Evolutionary conservation across 2,113 vertebrate species (phyloP).

Genomic region (Fregetta grallaria): DNA sequence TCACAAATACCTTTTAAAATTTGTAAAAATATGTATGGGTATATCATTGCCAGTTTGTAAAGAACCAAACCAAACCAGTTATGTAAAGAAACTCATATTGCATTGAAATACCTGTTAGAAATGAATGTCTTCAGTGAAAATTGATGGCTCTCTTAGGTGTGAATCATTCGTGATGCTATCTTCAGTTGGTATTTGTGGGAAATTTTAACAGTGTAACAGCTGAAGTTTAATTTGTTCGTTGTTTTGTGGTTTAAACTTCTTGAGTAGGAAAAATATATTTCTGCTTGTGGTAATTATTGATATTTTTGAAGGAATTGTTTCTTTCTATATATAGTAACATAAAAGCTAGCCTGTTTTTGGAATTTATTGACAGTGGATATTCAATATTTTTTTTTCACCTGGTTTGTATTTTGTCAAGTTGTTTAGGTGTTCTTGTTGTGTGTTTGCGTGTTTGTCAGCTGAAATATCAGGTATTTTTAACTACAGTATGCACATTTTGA

Average conservation of each 20-base stretch:
- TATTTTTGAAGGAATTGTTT: neutral
- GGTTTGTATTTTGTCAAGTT: slow-evolving; percentile 26
- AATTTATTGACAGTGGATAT: neutral
- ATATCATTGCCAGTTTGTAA: neutral
- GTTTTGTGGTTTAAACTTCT: neutral
- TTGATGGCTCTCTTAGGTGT: neutral
- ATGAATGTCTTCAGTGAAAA: neutral
- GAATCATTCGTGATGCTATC: neutral
- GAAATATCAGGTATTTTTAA: slow-evolving; percentile 16
- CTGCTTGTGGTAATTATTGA: neutral
- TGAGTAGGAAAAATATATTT: neutral
- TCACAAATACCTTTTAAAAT: neutral
- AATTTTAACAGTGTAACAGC: neutral
- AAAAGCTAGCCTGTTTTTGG: neutral
- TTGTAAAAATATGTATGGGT: neutral
- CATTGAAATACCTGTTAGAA: neutral
- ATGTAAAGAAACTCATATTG: accelerated
- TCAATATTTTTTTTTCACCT: neutral
- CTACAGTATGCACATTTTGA: neutral
- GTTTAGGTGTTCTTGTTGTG: slow-evolving; percentile 38
- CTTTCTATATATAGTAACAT: neutral
- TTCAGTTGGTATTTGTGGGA: neutral
- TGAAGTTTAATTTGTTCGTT: neutral
- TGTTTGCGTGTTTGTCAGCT: slow-evolving; percentile 34
- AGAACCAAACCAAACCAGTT: neutral